Evolutionary conservation across 2,113 vertebrate genomes (phyloP).

Genomic region (Ascaphus truei): DNA sequence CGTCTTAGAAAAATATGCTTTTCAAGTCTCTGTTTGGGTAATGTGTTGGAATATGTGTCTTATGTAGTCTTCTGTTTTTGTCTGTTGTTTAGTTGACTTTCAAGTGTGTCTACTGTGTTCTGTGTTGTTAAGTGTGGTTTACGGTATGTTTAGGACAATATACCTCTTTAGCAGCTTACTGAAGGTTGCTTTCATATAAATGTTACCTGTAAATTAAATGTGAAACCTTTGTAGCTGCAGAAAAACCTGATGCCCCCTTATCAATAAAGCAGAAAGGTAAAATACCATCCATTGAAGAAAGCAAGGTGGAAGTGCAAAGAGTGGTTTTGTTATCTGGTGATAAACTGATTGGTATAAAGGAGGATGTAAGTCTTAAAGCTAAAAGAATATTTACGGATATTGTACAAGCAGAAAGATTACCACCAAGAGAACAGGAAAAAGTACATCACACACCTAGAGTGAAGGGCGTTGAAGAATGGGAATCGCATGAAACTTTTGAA

Average conservation of each 20-base stretch:
- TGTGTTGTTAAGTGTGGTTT: not conserved
- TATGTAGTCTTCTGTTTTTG: not conserved
- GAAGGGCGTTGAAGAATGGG: slow-evolving; percentile 29
- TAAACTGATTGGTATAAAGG: slow-evolving; percentile 47
- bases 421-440: slow-evolving; percentile 25
- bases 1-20: no score
- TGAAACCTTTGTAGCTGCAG: slow-evolving; percentile 67
- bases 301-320: slow-evolving; percentile 53
- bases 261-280: slow-evolving; percentile 63
- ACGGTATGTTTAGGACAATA: not conserved
- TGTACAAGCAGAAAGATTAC: slow-evolving; percentile 46
- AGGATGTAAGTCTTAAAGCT: slow-evolving; percentile 54
- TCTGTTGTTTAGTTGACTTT: not conserved
- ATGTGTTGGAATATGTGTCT: slow-evolving; percentile 27
- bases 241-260: slow-evolving; percentile 55
- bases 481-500: slow-evolving; percentile 35
- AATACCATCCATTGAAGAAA: slow-evolving; percentile 55
- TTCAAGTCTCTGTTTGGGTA: not conserved
- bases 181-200: slow-evolving; percentile 23
- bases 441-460: slow-evolving; percentile 35
- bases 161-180: slow-evolving; percentile 19
- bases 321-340: slow-evolving; percentile 48
- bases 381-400: slow-evolving; percentile 34
- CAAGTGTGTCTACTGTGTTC: slow-evolving; percentile 22
- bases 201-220: slow-evolving; percentile 53